Conservation (phyloP, 1,140 invertebrate species). For the Meloidogyne hapla region DNA sequence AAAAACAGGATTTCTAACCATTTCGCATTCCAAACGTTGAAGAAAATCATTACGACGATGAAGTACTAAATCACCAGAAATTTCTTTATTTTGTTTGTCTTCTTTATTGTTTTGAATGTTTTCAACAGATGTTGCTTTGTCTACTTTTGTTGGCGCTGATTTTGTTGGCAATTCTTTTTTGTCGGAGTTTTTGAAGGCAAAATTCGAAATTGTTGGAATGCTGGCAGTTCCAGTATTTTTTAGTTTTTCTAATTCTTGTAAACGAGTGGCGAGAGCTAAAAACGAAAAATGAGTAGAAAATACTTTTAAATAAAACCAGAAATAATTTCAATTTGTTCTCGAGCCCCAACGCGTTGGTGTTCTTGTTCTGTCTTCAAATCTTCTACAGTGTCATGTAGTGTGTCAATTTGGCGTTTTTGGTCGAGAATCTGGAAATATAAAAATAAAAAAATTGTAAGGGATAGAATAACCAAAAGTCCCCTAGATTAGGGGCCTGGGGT, state of each 20-base stretch:
- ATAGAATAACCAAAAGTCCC: too few relatives aligned
- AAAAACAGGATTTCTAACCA: constrained; percentile 16
- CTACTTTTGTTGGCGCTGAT: not conserved
- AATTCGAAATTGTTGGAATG: not conserved
- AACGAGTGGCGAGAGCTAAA: not conserved
- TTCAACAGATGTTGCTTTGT: not conserved
- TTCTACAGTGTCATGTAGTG: constrained; percentile 5
- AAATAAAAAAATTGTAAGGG: not conserved
- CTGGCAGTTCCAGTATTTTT: not conserved
- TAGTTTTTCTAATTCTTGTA: not conserved
- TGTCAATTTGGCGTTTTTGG: constrained; percentile 13
- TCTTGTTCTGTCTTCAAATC: not conserved
- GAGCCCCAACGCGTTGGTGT: constrained; percentile 1
- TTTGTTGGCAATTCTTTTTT: not conserved
- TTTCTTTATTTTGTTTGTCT: not conserved
- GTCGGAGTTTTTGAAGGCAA: not conserved
- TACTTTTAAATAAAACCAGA: not conserved
- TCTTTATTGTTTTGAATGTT: not conserved
- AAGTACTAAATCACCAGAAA: not conserved
- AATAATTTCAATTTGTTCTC: constrained; percentile 14
- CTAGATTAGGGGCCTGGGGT: too few relatives aligned
- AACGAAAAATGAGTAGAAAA: not conserved
- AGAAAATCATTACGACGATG: constrained; percentile 18
- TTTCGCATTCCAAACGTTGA: constrained; percentile 16
- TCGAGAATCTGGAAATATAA: constrained; percentile 11